Base-by-base conservation (phyloP, 2,888 invertebrate species). In the Mesorhabditis spiculigera region DNA sequence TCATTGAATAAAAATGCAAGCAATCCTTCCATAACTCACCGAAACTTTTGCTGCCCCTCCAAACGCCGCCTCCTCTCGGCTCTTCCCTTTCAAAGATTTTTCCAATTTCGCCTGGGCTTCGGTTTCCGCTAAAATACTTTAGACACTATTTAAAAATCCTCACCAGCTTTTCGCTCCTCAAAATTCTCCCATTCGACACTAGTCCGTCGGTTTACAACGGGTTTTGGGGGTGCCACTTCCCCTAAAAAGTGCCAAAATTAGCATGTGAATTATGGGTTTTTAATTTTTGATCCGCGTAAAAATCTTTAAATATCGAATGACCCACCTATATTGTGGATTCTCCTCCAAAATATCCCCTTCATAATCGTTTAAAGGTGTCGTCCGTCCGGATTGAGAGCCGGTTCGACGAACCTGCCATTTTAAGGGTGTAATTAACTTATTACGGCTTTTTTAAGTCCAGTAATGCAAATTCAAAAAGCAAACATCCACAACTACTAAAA, bases 161-260 rank as follows among this genome's bases (percentile, higher is more conserved):
- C 28, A 50, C 58, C 67, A 75, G 76, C 76, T 74, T 78, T 76
- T 72, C 70, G 69, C 61, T 82, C 82, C 5, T 80, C 82, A 64
- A 85, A 85, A 65, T 78, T 81, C 65, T 85, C 85, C 85, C 85
- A 85, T 62, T 85, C 85, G 16, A 80, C 74, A 62, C 79, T 80
- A 4, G 76, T 77, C 43, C 85, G 68, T 45, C 85, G 72, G 70
- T 85, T 82, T 3, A 85, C 79, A 4, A 85, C 85, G 0, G 85
- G 85, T 6, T 77, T 74, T 1, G 81, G 79, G n/a, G 85, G 85
- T 8, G 82, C 83, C 75, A 50, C 58, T 50, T 10, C 8, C n/a
- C n/a, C 58, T 50, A n/a, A n/a, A 50, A 50, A 28, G 28, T 28
- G 28, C 28, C 28, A 28, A 28, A 28, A 28, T 28, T 50, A 10